Base-by-base conservation (phyloP, 1,140 invertebrate genomes). In the Bombus confusus region DNA sequence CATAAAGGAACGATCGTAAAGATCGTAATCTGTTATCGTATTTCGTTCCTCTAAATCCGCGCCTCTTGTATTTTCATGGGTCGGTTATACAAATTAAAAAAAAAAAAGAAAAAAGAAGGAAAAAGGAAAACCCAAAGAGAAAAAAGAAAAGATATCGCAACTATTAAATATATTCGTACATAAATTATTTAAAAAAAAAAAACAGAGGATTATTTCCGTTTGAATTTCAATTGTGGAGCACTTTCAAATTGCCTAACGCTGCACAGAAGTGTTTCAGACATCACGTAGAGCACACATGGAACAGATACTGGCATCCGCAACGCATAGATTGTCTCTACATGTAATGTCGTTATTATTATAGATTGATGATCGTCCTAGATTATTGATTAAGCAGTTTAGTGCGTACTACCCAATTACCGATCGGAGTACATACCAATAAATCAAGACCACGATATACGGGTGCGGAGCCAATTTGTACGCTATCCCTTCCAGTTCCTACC, bases 331-430 rank as follows among this genome's bases (percentile, higher is more conserved):
- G 43, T 85, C 71, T 64, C 71, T 31, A 31, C 31, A 39, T 57
- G 68, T 74, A 76, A 82, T 64, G 62, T 62, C 66, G 62, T 86
- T 37, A 76, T 89, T 88, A 83, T 89, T 83, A 86, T 82, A 81
- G 66, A 88, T 82, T 80, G 87, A 89, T 88, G 79, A 88, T 89
- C 77, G 85, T 86, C 31, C 64, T 43, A 52, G 87, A 83, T 86
- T 89, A 88, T 89, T 81, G 87, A 89, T 88, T 80, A 76, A 69
- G 62, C 71, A 86, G 87, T 89, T 88, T 85, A 88, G 57, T 88
- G 77, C 79, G 83, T 76, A 68, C 87, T 77, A 75, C 66, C 80
- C 86, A 89, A 88, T 89, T 81, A 82, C 69, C 79, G 84, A 88
- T 86, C 87, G 78, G 66, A 87, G 77, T 73, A 68, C 79, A 81